Conservation (phyloP, 2,888 invertebrate species). For the Agonopterix arenella region DNA sequence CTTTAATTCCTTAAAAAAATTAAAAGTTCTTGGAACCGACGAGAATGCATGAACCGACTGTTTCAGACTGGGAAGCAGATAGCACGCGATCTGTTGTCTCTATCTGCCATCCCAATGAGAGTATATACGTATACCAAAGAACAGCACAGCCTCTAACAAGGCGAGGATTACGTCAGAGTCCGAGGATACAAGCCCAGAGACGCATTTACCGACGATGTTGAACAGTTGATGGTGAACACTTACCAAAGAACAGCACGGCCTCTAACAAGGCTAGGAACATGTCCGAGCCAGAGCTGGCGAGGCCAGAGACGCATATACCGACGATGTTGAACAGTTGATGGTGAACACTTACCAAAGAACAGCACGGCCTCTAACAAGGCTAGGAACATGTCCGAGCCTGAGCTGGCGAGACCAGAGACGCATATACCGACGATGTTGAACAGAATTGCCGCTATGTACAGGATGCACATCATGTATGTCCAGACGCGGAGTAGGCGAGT, state of each 20-base stretch:
- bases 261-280: constrained; percentile 59
- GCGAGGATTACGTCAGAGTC: no score
- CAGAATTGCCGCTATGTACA: constrained; percentile 29
- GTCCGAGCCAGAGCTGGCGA: constrained; percentile 45
- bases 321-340: constrained; percentile 22
- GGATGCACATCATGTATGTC: constrained; percentile 45
- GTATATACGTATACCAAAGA: no score
- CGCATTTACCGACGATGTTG: constrained; percentile 2
- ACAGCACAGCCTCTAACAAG: no score
- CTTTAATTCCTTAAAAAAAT: no score
- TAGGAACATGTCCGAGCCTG: constrained; percentile 61
- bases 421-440: constrained; percentile 20
- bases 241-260: constrained; percentile 52
- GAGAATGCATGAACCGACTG: no score
- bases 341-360: constrained; percentile 44
- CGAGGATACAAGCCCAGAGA: no score
- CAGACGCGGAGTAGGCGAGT: constrained; percentile 36
- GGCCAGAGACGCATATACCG: constrained; percentile 18
- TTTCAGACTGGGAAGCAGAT: no score
- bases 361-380: constrained; percentile 49
- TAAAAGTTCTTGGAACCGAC: no score
- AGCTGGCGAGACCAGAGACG: constrained; percentile 29
- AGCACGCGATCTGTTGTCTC: no score
- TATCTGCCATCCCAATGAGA: no score
- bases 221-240: constrained; percentile 23